These are phyloP conservation scores for Lagocephalus sceleratus DNA, from an alignment of 2,797 vertebrate species.

Conservation along the genomic window DNA sequence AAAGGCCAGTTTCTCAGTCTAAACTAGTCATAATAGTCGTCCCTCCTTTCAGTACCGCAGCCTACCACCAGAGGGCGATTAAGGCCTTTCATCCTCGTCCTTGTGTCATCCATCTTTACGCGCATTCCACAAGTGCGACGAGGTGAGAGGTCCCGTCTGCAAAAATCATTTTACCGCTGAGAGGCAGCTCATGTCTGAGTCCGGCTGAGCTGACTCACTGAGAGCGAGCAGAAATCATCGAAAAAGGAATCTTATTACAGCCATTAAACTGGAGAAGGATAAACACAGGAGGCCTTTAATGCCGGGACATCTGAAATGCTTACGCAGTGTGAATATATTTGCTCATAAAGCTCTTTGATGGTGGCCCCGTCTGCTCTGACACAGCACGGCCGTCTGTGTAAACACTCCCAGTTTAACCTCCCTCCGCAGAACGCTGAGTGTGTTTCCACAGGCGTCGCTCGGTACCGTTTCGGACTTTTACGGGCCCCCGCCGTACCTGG, in stretches of 20 bases:
- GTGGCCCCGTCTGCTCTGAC: conserved; percentile 68
- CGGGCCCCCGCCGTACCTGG: conserved; percentile 38
- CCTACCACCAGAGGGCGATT: no score
- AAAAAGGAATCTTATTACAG: conserved; percentile 70
- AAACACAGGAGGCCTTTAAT: conserved; percentile 60
- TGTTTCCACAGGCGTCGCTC: conserved; percentile 73
- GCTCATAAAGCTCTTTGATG: conserved; percentile 75
- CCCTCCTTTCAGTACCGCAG: no score
- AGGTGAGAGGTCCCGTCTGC: no score
- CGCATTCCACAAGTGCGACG: no score
- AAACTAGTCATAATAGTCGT: no score
- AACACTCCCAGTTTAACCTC: conserved; percentile 69
- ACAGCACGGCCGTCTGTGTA: conserved; percentile 62
- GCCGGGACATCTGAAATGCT: conserved; percentile 65
- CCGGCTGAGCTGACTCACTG: no score
- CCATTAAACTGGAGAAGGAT: conserved; percentile 66
- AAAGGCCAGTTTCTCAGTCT: no score
- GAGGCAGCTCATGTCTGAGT: no score
- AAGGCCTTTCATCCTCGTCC: no score
- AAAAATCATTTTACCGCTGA: no score
- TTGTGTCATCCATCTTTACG: no score
- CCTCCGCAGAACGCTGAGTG: conserved; percentile 64
- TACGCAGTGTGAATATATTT: conserved; percentile 69
- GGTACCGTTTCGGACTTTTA: conserved; percentile 56
- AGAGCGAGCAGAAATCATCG: conserved; percentile 61